A percentile compares a stretch with the other conserved stretches of the same genome.
Conservation (phyloP, 2,797 vertebrate genomes). For the Peromyscus aztecus region DNA sequence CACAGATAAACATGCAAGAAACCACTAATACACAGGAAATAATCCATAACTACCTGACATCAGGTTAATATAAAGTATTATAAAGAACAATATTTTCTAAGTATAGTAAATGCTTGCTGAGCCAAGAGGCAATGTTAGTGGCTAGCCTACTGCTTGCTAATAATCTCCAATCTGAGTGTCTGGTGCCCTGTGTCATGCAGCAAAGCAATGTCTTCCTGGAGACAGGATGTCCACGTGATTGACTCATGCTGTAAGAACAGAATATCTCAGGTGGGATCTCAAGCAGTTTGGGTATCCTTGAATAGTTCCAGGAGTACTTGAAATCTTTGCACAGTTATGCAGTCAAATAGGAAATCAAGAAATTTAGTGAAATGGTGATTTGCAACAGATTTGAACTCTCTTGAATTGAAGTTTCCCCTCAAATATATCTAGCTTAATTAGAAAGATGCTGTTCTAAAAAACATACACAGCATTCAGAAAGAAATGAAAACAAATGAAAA, state of each 20-base stretch:
- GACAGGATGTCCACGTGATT: background rate
- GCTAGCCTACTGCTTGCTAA: background rate
- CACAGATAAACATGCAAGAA: background rate
- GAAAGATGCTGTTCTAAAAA: background rate
- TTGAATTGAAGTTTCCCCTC: background rate
- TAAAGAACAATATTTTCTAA: background rate
- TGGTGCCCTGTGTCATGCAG: background rate
- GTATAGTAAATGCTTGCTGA: background rate
- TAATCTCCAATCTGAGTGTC: background rate
- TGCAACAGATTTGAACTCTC: background rate
- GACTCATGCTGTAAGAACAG: background rate
- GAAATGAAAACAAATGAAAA: background rate
- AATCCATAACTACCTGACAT: background rate
- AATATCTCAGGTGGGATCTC: background rate
- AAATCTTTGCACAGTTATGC: background rate
- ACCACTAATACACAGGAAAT: background rate
- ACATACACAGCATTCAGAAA: background rate
- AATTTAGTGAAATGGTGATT: background rate
- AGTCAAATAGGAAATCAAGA: background rate
- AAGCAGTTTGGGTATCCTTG: background rate
- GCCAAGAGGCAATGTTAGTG: background rate
- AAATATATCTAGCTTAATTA: background rate
- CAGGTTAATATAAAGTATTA: background rate
- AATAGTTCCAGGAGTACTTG: background rate
- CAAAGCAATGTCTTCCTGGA: background rate